Evolutionary conservation across 2,888 invertebrate genomes (phyloP), one percentile per base, ranked within the genome.

Genomic region (Tribolium freemani): DNA sequence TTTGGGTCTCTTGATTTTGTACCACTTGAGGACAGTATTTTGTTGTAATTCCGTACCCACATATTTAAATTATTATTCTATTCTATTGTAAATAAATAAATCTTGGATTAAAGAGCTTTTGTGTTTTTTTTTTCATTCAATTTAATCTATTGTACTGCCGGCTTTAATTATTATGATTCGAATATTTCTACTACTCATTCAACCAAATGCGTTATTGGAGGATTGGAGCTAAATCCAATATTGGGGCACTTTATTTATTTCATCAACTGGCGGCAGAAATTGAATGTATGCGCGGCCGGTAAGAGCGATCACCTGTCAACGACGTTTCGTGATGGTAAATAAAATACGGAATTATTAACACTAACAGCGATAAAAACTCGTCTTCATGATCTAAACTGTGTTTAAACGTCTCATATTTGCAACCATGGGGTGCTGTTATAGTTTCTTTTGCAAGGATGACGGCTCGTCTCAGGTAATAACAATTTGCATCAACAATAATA

Each of bases 391-490:
- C n/a, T 61, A 61, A 61, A 11, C 11, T 9, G 16, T 13, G 44
- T 10, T 10, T 10, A 4, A 9, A 57, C 6, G 8, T 16, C n/a
- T 20, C 11, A 50, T 11, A 45, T 58, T 58, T 20, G 16, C n/a
- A 16, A 82, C 74, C 77, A 91, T 91, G 91, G 91, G 91, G 80
- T 91, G 91, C 86, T 93, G 92, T 85, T 92, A 91, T 85, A 92
- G 92, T 86, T 90, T 92, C 81, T 86, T 93, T 77, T 86, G 93
- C 84, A 91, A 92, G 82, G 92, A 93, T 86, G 92, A 92, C 83
- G 88, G 87, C 75, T 89, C 91, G 78, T 89, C 91, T 71, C 92
- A 93, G 91, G 93, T 93, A 88, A 81, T 10, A 8, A 30, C 10
- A 38, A 31, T 58, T 4, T 20, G 11, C 5, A 58, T 45, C 48